phyloP scores from a whole-genome alignment of 2,113 vertebrate species.

The Passer domesticus region DNA sequence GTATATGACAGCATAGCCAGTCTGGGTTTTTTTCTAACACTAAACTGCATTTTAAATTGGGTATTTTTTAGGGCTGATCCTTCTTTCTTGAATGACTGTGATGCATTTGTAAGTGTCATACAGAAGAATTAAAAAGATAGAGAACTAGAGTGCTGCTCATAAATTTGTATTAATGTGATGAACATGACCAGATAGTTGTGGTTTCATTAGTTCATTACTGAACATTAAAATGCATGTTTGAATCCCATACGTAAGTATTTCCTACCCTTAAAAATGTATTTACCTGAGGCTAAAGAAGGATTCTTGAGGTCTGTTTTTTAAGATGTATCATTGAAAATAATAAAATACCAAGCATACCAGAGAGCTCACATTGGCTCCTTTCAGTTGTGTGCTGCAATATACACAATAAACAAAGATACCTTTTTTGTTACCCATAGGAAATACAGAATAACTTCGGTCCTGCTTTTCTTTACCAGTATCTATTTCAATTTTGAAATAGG shows the following conservation, averaged over 20 bases:
- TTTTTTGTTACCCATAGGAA: not conserved
- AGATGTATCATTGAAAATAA: not conserved
- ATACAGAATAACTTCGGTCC: not conserved
- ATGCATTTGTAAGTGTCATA: conserved; percentile 8
- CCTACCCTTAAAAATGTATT: not conserved
- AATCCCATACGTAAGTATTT: not conserved
- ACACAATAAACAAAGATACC: not conserved
- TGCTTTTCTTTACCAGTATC: not conserved
- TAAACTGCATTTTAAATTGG: conserved; percentile 8
- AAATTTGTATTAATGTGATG: not conserved
- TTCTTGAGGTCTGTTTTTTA: not conserved
- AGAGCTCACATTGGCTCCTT: not conserved
- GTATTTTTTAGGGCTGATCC: not conserved
- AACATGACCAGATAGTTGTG: not conserved
- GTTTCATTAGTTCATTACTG: conserved; percentile 3
- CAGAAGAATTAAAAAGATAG: not conserved
- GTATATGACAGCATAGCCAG: not conserved
- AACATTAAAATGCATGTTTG: conserved; percentile 17
- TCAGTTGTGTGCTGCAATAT: not conserved
- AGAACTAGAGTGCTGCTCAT: not conserved
- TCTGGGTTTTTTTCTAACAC: not conserved
- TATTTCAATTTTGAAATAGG: not conserved
- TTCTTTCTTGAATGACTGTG: not conserved
- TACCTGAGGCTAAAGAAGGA: not conserved
- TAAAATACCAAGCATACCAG: not conserved